Base-by-base conservation (phyloP, 35 echinoderm and acorn worm genomes). In the Chiridota heheva region DNA sequence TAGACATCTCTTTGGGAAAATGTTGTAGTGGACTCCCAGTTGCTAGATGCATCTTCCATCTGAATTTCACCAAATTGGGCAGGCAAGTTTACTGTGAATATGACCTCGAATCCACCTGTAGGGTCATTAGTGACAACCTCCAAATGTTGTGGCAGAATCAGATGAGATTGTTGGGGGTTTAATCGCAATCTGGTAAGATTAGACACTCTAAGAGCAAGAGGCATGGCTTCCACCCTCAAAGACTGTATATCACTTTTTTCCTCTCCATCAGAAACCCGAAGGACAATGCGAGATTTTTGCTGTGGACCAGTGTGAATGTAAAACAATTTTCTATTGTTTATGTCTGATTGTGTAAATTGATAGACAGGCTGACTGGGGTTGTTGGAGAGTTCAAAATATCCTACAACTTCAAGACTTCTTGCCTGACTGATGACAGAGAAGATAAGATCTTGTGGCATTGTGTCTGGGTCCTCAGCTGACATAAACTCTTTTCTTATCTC, bases 261-360 rank as follows among this genome's bases (percentile, higher is more conserved):
- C 7, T 56, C 29, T 16, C 71, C 78, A 86, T 98, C 95, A 32
- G 73, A 80, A 20, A 91, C 77, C n/a, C 89, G 73, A 1, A 89
- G 55, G n/a, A 87, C 86, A 40, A 98, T 81, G 38, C 95, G 68
- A 7, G 95, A 84, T 53, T 98, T 98, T 4, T 40, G 49, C 6
- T 40, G 57, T 15, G 81, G 81, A 2, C 95, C 95, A 12, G 71
- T 91, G 62, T 98, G 95, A 3, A 91, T 89, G 72, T 92, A 98
- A 7, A 78, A 87, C 42, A 98, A 46, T 18, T 63, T 20, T 18
- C 63, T 86, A 22, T 43, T 12, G 56, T 98, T 87, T 2, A 98
- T 83, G 30, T 98, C 86, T 30, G 86, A 79, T 57, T 98, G 95
- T 45, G 95, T 98, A 63, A 98, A 98, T 20, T 72, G 55, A 8